Evolutionary conservation across 2,888 invertebrate genomes (phyloP).

Genomic region (Himalopsyche kuldschensis): DNA sequence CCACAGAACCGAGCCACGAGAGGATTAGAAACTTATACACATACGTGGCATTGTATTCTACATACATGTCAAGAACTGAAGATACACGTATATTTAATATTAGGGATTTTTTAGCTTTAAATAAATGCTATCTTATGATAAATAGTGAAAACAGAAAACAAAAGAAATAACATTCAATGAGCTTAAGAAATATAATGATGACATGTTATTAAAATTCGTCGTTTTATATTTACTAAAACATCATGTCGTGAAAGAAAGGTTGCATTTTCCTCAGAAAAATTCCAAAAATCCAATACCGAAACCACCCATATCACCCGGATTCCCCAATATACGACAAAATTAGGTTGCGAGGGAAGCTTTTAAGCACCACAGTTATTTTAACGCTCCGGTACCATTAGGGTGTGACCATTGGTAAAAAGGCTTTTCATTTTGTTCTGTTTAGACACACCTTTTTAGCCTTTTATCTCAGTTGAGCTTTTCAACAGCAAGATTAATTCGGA

Average conservation of each 20-base stretch:
- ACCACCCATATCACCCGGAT: neutral
- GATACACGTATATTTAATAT: no score
- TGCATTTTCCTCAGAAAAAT: neutral
- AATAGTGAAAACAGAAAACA: no score
- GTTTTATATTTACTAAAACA: neutral
- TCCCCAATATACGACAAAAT: slow-evolving; percentile 1
- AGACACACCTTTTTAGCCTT: slow-evolving; percentile 19
- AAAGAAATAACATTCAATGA: neutral
- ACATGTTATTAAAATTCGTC: neutral
- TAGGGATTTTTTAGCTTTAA: no score
- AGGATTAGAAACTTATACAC: no score
- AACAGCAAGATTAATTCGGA: neutral
- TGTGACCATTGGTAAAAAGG: slow-evolving; percentile 16
- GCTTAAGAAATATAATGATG: neutral
- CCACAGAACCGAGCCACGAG: no score
- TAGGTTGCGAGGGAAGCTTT: slow-evolving; percentile 11
- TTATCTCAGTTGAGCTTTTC: slow-evolving; percentile 2
- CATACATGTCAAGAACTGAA: no score
- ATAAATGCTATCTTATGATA: no score
- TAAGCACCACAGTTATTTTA: slow-evolving; percentile 19
- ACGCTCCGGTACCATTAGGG: slow-evolving; percentile 9
- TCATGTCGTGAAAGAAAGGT: neutral
- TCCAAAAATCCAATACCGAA: neutral
- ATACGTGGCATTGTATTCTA: no score
- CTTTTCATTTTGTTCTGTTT: slow-evolving; percentile 20